Base-by-base conservation (phyloP, 2,113 vertebrate species). In the Pungitius pungitius region DNA sequence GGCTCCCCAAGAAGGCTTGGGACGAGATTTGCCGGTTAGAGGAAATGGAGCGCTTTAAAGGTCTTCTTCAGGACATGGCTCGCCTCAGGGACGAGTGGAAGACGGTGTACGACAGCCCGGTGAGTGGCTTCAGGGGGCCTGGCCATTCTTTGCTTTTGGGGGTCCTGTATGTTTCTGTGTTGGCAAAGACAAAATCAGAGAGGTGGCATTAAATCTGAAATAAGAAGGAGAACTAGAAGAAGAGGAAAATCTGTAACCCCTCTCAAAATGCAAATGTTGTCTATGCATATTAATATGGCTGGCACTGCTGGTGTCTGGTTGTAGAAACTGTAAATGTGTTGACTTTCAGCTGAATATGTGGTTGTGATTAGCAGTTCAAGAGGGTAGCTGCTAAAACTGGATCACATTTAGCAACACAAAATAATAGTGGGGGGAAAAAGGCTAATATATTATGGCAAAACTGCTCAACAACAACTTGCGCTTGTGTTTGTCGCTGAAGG, bases 1-100 rank as follows among this genome's bases (percentile, higher is more conserved):
- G 96, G 96, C 93, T 98, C 64, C 94, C 95, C 43, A 93, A 93
- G 75, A 95, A 93, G 52, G 94, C 96, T 6, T 96, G 96, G 96
- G 95, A 97, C 69, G 97, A 97, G 90, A 90, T 95, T 54, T 96
- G 96, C 82, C 92, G 94, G 8, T 82, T 97, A 17, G 93, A 95
- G 30, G 92, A 94, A 39, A 69, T 96, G 54, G 66, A 82, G 30
- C 0, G 8, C 51, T 98, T 97, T 82, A 94, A 59, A 82, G 86
- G 84, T 13, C 89, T 96, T 81, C 88, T 93, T 2, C 82, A 78
- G 20, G 93, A 94, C 83, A 94, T 97, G 84, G 79, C 81, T 8
- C 72, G 1, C 30, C 87, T 95, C 49, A 93, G 92, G 62, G 92
- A 95, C 4, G 92, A 92, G 15, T 97, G 96, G 96, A 96, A 96